Conservation (phyloP, 2,113 vertebrate genomes). For the Caranx melampygus region DNA sequence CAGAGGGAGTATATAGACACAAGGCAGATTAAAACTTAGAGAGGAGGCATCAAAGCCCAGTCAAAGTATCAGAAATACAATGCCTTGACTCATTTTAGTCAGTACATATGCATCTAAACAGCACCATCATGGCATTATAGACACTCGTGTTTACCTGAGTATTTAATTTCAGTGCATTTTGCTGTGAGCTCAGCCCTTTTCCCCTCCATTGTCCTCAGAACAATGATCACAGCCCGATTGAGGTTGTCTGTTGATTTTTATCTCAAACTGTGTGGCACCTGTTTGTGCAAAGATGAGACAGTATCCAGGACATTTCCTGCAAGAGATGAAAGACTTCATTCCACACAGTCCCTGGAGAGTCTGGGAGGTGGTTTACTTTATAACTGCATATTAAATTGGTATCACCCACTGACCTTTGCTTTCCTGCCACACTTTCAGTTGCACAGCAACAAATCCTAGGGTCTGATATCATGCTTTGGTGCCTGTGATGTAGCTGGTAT, state of each 20-base stretch:
- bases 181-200: conserved; percentile 29
- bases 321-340: conserved; percentile 50
- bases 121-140: not conserved
- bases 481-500: not conserved
- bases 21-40: not conserved
- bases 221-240: conserved; percentile 44
- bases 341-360: not conserved
- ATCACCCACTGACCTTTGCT: not conserved
- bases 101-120: not conserved
- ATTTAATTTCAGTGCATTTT: conserved; percentile 45
- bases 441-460: not conserved
- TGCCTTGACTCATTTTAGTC: not conserved
- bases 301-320: conserved; percentile 44
- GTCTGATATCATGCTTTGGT: not conserved
- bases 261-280: conserved; percentile 55
- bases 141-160: conserved; percentile 41
- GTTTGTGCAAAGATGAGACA: conserved; percentile 44
- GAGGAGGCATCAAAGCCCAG: no score
- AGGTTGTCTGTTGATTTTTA: conserved; percentile 59
- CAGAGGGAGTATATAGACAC: not conserved
- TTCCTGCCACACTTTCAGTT: not conserved
- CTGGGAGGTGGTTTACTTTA: not conserved
- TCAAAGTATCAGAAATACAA: not conserved
- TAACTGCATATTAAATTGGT: not conserved
- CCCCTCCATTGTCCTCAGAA: conserved; percentile 64